Conservation (phyloP, 2,113 vertebrate species). For the Serilophus lunatus region DNA sequence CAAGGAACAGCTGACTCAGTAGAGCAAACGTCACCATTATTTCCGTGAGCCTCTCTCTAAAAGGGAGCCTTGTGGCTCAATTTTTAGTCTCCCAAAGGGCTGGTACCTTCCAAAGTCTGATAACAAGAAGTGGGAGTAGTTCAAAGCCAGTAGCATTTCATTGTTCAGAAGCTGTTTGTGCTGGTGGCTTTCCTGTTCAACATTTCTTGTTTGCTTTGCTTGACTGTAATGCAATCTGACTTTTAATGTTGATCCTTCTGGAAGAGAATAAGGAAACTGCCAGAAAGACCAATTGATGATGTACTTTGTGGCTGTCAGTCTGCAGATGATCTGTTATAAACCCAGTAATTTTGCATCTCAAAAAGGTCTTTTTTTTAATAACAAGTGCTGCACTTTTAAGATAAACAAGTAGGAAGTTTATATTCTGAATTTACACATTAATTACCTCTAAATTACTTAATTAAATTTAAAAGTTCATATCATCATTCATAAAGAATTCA, state of each 20-base stretch:
- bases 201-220: neutral
- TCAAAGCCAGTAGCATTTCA: neutral
- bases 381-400: constrained; percentile 39
- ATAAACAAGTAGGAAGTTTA: constrained; percentile 62
- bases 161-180: neutral
- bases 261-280: constrained; percentile 24
- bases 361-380: constrained; percentile 56
- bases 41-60: neutral
- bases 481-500: constrained; percentile 92
- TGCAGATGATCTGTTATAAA: neutral
- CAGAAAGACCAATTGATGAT: neutral
- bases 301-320: constrained; percentile 22
- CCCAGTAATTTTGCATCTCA: constrained; percentile 47
- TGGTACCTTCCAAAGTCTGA: neutral
- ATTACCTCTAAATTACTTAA: constrained; percentile 93
- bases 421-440: constrained; percentile 84
- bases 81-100: neutral
- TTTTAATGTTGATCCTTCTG: constrained; percentile 1
- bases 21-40: neutral
- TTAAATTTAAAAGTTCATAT: constrained; percentile 90
- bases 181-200: constrained; percentile 17
- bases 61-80: neutral
- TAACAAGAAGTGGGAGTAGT: neutral
- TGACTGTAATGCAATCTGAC: constrained; percentile 20
- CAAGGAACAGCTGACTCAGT: neutral